These are phyloP conservation scores for Melanerpes formicivorus DNA, from an alignment of 2,113 vertebrate species.

Conservation along the genomic window DNA sequence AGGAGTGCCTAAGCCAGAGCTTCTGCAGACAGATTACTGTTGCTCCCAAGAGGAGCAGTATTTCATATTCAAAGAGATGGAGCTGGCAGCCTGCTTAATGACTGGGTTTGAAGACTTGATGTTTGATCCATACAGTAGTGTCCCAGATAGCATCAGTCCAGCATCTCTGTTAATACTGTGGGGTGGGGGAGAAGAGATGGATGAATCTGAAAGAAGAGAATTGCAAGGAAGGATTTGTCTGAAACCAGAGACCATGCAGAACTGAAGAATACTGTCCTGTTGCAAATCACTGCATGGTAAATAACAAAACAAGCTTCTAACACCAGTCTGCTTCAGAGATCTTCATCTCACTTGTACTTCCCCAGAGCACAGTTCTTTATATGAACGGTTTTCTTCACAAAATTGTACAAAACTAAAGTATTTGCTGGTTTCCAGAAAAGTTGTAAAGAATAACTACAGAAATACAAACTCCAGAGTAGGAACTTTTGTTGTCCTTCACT, in stretches of 20 bases:
- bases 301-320: not conserved
- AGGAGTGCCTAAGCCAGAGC: not conserved
- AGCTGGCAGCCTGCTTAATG: not conserved
- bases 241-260: not conserved
- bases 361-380: not conserved
- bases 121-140: not conserved
- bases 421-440: not conserved
- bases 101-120: not conserved
- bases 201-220: not conserved
- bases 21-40: not conserved
- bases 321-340: not conserved
- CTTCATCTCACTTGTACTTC: not conserved
- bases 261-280: not conserved
- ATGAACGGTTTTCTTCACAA: not conserved
- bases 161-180: not conserved
- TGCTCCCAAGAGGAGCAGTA: not conserved
- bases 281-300: not conserved
- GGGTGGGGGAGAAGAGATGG: no score
- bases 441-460: not conserved
- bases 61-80: not conserved
- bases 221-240: not conserved
- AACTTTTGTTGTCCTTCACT: not conserved
- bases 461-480: not conserved
- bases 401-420: not conserved
- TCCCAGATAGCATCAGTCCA: not conserved